Percentiles rank a stretch among this genome's conserved stretches.
These are phyloP conservation scores for Uropsilus gracilis DNA, from an alignment of 2,113 vertebrate genomes.

Conservation along the genomic window DNA sequence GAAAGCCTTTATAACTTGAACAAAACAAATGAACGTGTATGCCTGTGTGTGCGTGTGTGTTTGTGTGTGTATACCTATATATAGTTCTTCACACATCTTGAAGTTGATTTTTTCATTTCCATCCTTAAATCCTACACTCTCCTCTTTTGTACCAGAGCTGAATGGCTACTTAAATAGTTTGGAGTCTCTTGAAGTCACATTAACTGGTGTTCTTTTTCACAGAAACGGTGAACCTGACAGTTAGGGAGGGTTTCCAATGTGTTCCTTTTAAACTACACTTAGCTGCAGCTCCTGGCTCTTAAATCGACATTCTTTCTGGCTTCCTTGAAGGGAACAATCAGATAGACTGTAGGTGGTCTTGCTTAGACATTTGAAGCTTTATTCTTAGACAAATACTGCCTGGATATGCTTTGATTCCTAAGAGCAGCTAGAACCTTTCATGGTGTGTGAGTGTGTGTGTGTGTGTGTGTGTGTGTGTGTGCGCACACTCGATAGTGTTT, in stretches of 20 bases:
- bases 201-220: conserved; percentile 66
- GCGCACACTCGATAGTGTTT: too few species aligned
- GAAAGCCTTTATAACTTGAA: neutral
- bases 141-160: neutral
- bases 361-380: conserved; percentile 72
- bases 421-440: conserved; percentile 12
- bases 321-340: conserved; percentile 83
- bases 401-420: conserved; percentile 50
- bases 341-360: conserved; percentile 83
- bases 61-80: neutral
- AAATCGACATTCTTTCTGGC: conserved; percentile 76
- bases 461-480: neutral
- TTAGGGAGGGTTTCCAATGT: conserved; percentile 58
- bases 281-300: conserved; percentile 65
- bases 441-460: neutral
- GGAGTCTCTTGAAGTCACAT: conserved; percentile 56
- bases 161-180: conserved; percentile 68
- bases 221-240: conserved; percentile 47
- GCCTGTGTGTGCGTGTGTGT: fast-evolving
- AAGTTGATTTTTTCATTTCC: neutral
- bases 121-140: neutral
- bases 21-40: neutral
- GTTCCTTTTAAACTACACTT: conserved; percentile 71
- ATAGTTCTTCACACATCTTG: neutral
- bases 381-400: conserved; percentile 76